A percentile compares a stretch with the other conserved stretches of the same genome.
Evolutionary conservation across 1,140 invertebrate species (phyloP).

Genomic region (Eueides isabella): DNA sequence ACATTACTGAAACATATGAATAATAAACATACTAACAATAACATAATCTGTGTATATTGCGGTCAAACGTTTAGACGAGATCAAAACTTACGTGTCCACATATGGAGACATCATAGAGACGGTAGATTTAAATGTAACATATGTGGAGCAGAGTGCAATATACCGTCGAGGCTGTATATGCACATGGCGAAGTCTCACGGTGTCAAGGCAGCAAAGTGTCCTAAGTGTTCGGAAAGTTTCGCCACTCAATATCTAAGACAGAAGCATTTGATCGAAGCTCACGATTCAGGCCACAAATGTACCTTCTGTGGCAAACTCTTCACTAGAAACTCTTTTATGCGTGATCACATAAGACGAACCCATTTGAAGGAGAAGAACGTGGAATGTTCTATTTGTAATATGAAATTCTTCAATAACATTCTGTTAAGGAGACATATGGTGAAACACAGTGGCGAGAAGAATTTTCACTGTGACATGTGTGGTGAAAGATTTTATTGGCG

Average conservation of each 20-base stretch:
- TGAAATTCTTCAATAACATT: constrained; percentile 76
- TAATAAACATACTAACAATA: constrained; percentile 70
- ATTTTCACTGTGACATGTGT: constrained; percentile 74
- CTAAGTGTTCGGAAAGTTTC: constrained; percentile 66
- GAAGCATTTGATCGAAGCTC: constrained; percentile 70
- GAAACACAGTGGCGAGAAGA: constrained; percentile 83
- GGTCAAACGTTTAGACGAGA: constrained; percentile 69
- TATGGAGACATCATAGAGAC: constrained; percentile 72
- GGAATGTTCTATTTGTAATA: constrained; percentile 74
- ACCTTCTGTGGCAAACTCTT: constrained; percentile 69
- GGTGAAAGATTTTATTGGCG: constrained; percentile 77
- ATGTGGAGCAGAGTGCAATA: constrained; percentile 67
- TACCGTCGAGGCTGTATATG: constrained; percentile 70
- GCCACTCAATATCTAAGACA: constrained; percentile 68
- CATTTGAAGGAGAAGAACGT: constrained; percentile 79
- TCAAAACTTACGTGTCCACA: constrained; percentile 69
- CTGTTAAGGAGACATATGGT: constrained; percentile 88
- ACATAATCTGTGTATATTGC: constrained; percentile 74
- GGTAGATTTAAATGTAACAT: constrained; percentile 68
- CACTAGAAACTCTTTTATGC: constrained; percentile 69
- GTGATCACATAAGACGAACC: constrained; percentile 65
- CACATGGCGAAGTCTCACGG: constrained; percentile 72
- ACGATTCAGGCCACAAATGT: constrained; percentile 70
- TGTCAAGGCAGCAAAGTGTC: constrained; percentile 69
- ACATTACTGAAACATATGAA: constrained; percentile 75